These are phyloP conservation scores for Hippocampus guttulatus DNA, from an alignment of 2,113 vertebrate species.

Conservation along the genomic window DNA sequence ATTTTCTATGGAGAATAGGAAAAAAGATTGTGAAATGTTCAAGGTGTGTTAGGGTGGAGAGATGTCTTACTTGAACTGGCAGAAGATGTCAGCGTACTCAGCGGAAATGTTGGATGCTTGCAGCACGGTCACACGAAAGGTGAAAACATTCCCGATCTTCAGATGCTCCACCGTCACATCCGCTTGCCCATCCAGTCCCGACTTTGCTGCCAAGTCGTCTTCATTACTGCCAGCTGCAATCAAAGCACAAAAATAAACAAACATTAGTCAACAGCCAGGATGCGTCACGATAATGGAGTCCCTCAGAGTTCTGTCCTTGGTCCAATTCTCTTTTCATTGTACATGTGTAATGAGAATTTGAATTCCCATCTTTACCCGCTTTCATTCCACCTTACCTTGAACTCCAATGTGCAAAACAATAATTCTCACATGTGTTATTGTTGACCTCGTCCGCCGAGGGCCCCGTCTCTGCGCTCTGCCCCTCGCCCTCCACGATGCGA, in stretches of 20 bases:
- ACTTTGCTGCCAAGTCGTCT: slow-evolving; percentile 77
- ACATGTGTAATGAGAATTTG: too few relatives aligned
- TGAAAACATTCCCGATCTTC: slow-evolving; percentile 85
- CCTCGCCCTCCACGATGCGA: slow-evolving; percentile 91
- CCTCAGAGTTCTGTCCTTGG: background rate
- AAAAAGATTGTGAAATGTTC: too few relatives aligned
- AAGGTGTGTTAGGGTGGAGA: too few relatives aligned
- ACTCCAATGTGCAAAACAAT: slow-evolving; percentile 54
- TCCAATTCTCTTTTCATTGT: background rate
- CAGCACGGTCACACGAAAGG: slow-evolving; percentile 93
- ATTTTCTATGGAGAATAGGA: too few relatives aligned
- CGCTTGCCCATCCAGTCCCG: slow-evolving; percentile 63
- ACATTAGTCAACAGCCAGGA: background rate
- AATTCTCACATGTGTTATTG: slow-evolving; percentile 93
- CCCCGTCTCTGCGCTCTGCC: slow-evolving; percentile 78
- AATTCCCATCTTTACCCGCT: background rate
- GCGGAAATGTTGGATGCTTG: slow-evolving; percentile 96
- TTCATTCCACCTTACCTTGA: background rate
- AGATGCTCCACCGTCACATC: slow-evolving; percentile 82
- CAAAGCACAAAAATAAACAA: background rate
- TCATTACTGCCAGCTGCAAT: slow-evolving; percentile 74
- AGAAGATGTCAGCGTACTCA: slow-evolving; percentile 97
- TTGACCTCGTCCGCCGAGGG: slow-evolving; percentile 93
- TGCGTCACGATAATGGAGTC: background rate
- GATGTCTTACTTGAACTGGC: slow-evolving; percentile 90